phyloP scores from a whole-genome alignment of 2,797 vertebrate species.

The Cuculus canorus region DNA sequence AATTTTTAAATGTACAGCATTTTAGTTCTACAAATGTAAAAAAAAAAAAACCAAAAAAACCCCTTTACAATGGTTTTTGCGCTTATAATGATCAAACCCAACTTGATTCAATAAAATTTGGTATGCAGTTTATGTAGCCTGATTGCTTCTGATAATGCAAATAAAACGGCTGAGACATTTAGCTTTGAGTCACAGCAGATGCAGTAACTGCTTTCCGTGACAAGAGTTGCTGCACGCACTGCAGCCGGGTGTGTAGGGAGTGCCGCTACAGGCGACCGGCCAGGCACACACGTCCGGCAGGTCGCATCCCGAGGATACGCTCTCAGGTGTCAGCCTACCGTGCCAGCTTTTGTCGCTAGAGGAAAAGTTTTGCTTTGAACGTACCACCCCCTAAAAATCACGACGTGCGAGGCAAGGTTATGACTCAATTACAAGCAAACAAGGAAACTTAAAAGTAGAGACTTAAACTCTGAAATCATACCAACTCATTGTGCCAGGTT shows the following conservation, averaged over 20 bases:
- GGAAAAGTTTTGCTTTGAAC: not conserved
- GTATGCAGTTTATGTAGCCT: conserved; percentile 23
- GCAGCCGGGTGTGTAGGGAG: not conserved
- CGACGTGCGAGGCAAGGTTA: not conserved
- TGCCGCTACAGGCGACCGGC: conserved; percentile 11
- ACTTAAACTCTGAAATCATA: not conserved
- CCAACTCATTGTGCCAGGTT: not conserved
- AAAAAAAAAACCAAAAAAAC: not conserved
- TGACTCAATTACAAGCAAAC: conserved; percentile 32
- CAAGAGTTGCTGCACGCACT: not conserved
- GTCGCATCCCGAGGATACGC: not conserved
- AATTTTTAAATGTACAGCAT: conserved; percentile 71
- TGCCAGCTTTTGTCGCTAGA: not conserved
- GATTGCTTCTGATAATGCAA: conserved; percentile 6
- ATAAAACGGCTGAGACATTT: conserved; percentile 3
- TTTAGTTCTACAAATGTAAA: conserved; percentile 71
- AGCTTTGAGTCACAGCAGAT: not conserved
- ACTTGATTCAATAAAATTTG: conserved; percentile 37
- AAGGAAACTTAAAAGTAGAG: conserved; percentile 52
- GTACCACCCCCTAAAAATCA: not conserved
- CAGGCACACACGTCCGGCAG: not conserved
- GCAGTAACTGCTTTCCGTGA: not conserved
- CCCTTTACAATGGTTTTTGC: conserved; percentile 44
- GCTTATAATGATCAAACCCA: conserved; percentile 37
- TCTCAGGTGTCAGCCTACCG: not conserved